Evolutionary conservation across 2,797 vertebrate species (phyloP), one percentile per base, ranked within the genome.

Genomic region (Antennarius maculatus): DNA sequence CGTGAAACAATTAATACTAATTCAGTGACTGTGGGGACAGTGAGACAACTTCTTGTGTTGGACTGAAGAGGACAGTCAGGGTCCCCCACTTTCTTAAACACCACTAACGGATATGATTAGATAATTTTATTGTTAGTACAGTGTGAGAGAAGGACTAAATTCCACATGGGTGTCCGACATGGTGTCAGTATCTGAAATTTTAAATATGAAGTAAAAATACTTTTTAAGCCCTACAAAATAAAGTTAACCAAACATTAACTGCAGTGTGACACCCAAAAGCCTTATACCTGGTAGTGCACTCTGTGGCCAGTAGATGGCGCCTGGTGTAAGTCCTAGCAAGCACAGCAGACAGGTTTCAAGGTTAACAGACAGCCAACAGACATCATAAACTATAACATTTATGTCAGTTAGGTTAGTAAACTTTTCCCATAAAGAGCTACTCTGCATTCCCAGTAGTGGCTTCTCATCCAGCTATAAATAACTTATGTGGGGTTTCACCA

Each of bases 231-330:
- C 7, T 7, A 3, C 42, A 23, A 58, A 41, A 4, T 9, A 28
- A 17, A 27, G 11, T 29, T 31, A 31, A 5, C 15, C 7, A n/a
- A 41, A 43, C 4, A 7, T 31, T 14, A 46, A 43, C 53, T 61
- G 51, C 57, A 71, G 46, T 54, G 13, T 72, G 64, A 61, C 70
- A 58, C 50, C 52, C 47, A 55, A 16, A 57, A 60, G 68, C 46
- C n/a, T 28, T 55, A 91, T 95, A 98, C 97, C 97, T 99, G 96
- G 55, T 97, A 98, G 87, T 97, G 96, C 91, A 98, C 96, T 93
- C 95, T 94, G 83, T 96, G 95, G 57, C 95, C 93, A 86, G 88
- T 77, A 91, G 93, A 84, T 78, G 92, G 92, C 73, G 86, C 87
- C 85, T 93, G 92, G 83, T 93, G 92, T 72, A 95, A 86, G 82